Conservation (phyloP, 2,797 vertebrate species). For the Takifugu rubripes region DNA sequence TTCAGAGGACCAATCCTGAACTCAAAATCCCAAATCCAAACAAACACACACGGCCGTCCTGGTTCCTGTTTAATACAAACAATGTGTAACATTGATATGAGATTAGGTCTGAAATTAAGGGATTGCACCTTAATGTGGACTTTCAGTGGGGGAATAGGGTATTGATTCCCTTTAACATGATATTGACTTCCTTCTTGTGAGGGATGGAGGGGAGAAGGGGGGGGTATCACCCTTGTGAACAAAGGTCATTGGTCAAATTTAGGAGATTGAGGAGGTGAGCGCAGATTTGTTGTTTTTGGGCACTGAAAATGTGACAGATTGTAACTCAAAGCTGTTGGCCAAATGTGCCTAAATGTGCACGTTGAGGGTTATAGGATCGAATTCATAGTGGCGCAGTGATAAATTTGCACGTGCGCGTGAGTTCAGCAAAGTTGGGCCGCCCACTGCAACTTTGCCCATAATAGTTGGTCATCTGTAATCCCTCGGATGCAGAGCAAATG, state of each 20-base stretch:
- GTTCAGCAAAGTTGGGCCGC: too few relatives aligned
- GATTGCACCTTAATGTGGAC: conserved; percentile 46
- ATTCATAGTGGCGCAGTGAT: too few relatives aligned
- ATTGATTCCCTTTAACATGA: conserved; percentile 77
- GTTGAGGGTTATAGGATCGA: too few relatives aligned
- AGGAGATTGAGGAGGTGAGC: conserved; percentile 37
- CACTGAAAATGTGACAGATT: too few relatives aligned
- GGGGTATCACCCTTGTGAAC: conserved; percentile 64
- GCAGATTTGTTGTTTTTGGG: conserved; percentile 18
- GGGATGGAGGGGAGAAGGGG: conserved; percentile 37
- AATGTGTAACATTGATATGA: conserved; percentile 48
- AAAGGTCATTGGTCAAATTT: conserved; percentile 62
- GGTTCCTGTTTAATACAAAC: conserved; percentile 1
- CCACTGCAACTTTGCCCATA: neutral
- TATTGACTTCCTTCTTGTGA: conserved; percentile 69
- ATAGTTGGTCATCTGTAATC: conserved; percentile 12
- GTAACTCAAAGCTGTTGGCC: too few relatives aligned
- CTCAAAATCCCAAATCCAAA: neutral
- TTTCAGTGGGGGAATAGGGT: conserved; percentile 50
- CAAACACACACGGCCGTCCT: neutral
- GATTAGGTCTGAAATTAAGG: conserved; percentile 47
- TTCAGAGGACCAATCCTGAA: neutral
- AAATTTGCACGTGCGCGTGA: too few relatives aligned
- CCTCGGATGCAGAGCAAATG: conserved; percentile 51
- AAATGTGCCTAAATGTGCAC: too few relatives aligned